phyloP scores from a whole-genome alignment of 1,140 invertebrate genomes.

The Helicoverpa zea region DNA sequence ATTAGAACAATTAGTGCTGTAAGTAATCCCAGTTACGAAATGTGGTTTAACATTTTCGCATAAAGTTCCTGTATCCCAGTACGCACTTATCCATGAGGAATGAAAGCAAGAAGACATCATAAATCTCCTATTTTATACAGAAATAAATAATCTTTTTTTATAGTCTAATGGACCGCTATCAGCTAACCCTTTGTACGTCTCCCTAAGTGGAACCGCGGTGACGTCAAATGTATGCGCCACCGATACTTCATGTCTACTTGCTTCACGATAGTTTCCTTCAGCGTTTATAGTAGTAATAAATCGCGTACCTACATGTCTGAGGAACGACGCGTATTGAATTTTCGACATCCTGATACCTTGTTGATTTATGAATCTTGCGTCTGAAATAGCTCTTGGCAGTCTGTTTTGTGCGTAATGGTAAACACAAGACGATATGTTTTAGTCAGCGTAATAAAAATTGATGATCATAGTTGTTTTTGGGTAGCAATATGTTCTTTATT shows the following conservation, averaged over 20 bases:
- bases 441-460: too few relatives aligned
- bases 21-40: too few relatives aligned
- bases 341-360: conserved; percentile 5
- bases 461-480: too few relatives aligned
- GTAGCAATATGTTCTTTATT: too few relatives aligned
- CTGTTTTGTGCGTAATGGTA: neutral
- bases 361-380: neutral
- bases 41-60: too few relatives aligned
- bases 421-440: neutral
- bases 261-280: neutral
- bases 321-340: conserved; percentile 13
- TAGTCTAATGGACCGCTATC: neutral
- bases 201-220: neutral
- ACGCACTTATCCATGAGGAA: neutral
- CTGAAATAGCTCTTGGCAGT: neutral
- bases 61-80: too few relatives aligned
- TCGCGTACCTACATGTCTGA: conserved; percentile 28
- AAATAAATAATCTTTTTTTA: too few relatives aligned
- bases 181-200: neutral
- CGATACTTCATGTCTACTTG: conserved; percentile 7
- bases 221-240: neutral
- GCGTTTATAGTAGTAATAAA: conserved; percentile 24
- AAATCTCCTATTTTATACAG: too few relatives aligned
- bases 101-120: neutral
- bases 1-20: too few relatives aligned